Base-by-base conservation (phyloP, 2,888 invertebrate species). In the Lobophora halterata region DNA sequence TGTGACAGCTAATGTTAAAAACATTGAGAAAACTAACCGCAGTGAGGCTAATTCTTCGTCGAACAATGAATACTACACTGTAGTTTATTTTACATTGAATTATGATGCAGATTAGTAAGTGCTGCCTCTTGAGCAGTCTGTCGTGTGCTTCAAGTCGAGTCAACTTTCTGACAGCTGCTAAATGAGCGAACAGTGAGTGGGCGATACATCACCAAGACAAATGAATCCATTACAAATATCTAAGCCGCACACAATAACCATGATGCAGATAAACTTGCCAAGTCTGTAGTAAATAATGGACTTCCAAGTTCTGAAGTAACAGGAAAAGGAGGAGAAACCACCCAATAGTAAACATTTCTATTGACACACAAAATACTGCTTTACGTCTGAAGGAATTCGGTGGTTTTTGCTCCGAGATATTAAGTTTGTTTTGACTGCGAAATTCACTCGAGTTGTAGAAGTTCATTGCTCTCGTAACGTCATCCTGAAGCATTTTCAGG, bases 341-440 rank as follows among this genome's bases (percentile, higher is more conserved):
- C 36, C 52, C 46, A 40, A 28, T 23, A 16, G 11, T 24, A 26
- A 29, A 25, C 17, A 41, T 8, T 12, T 28, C 24, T 3, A 17
- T 11, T 16, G n/a, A n/a, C 20, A 23, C 17, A 7, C 27, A 16
- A 33, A 38, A 26, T 21, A 18, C 25, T 25, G 23, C 29, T 29
- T 26, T 37, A 10, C 5, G 3, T 1, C 1, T 6, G 17, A 8
- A 21, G n/a, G 2, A n/a, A 23, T 30, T 33, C 18, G 52, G 59
- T 58, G 44, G 26, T 10, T 55, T 67, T 64, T 58, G 20, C 49
- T 45, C 27, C 30, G 40, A 11, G 7, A n/a, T 38, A 31, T 34
- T 33, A 14, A 52, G 66, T 71, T 77, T 81, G 78, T 79, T 82
- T 79, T 80, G 80, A 71, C 74, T 79, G 83, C 76, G 67, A 81